These are phyloP conservation scores for Glaucidium brasilianum DNA, from an alignment of 2,113 vertebrate genomes.

Conservation along the genomic window DNA sequence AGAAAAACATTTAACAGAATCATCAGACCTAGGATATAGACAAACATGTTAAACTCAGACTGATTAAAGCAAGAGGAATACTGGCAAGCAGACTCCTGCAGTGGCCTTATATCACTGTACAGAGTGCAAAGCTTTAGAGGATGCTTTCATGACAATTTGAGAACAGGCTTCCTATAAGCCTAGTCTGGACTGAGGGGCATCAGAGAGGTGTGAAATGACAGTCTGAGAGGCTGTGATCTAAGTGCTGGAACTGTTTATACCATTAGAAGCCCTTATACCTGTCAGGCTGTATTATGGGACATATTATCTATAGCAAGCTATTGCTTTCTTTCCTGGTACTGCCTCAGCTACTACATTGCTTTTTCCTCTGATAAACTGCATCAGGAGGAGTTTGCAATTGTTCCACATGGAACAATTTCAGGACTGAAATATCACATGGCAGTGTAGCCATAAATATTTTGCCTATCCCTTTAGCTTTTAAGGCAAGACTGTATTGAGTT, in stretches of 20 bases:
- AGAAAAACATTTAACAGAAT: not conserved
- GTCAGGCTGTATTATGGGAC: not conserved
- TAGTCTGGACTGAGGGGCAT: not conserved
- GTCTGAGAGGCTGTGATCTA: not conserved
- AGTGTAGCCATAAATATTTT: not conserved
- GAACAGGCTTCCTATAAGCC: not conserved
- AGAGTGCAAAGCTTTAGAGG: not conserved
- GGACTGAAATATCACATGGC: not conserved
- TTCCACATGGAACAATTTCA: not conserved
- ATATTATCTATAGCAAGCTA: not conserved
- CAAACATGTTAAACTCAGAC: not conserved
- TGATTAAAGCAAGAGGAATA: not conserved
- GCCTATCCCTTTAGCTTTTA: not conserved
- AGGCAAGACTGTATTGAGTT: not conserved
- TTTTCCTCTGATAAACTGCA: not conserved
- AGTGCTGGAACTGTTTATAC: not conserved
- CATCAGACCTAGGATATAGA: not conserved
- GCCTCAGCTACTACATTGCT: not conserved
- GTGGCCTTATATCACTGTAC: not conserved
- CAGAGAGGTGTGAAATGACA: not conserved
- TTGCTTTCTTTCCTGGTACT: not conserved
- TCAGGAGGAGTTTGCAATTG: not conserved
- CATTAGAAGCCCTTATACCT: not conserved
- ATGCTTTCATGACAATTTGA: not conserved
- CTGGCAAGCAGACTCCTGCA: not conserved